A percentile compares a stretch with the other conserved stretches of the same genome.
These are phyloP conservation scores for Polydrusus tereticollis DNA, from an alignment of 2,888 invertebrate species.

Conservation along the genomic window DNA sequence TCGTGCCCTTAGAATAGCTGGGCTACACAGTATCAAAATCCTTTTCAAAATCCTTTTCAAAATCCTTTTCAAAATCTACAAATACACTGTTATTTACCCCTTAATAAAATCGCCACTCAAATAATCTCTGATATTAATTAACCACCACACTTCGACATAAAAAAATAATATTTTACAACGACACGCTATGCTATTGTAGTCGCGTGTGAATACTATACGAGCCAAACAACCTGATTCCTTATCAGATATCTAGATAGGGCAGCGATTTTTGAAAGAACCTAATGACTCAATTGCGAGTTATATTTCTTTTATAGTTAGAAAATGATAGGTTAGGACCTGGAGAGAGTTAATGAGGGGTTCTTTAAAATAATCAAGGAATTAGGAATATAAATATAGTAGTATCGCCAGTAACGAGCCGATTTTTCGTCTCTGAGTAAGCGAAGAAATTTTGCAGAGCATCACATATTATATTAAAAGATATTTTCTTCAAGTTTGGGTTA, in stretches of 20 bases:
- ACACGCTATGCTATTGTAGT: conserved; percentile 31
- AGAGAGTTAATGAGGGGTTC: conserved; percentile 25
- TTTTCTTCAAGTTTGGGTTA: no score
- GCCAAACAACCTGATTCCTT: conserved; percentile 31
- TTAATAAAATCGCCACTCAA: no score
- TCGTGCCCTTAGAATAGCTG: no score
- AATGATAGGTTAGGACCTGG: conserved; percentile 37
- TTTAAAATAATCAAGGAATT: conserved; percentile 44
- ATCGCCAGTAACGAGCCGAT: no score
- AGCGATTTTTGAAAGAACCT: conserved; percentile 55
- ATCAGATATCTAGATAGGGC: conserved; percentile 31
- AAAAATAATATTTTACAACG: conserved; percentile 22
- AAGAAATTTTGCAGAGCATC: no score
- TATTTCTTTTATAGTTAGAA: conserved; percentile 41
- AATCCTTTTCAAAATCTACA: no score
- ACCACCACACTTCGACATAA: neutral
- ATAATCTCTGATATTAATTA: conserved; percentile 22
- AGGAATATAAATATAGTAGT: no score
- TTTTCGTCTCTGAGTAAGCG: no score
- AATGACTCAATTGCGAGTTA: conserved; percentile 64
- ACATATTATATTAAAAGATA: no score
- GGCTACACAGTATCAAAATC: no score
- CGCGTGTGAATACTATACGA: conserved; percentile 29
- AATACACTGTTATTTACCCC: no score
- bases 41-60: no score